Percentiles rank a stretch among this genome's conserved stretches.
Conservation (phyloP, 2,797 vertebrate genomes). For the Sebastes trivittatus region DNA sequence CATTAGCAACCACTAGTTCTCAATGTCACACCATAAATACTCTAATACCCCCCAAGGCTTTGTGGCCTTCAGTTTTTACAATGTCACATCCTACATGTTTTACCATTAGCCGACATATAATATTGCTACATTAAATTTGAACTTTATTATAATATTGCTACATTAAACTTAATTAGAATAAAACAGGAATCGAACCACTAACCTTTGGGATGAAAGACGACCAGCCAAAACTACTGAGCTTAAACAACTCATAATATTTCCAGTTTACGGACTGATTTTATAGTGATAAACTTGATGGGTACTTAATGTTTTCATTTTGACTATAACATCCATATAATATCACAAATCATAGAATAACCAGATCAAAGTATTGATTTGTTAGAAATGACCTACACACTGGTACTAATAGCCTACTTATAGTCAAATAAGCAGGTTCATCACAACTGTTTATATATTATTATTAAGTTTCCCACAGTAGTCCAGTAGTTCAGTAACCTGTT, state of each 20-base stretch:
- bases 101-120: not conserved
- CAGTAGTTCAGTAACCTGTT: not conserved
- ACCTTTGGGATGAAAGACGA: not conserved
- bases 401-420: not conserved
- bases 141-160: no score
- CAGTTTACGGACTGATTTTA: not conserved
- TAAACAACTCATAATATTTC: no score
- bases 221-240: not conserved
- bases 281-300: not conserved
- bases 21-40: not conserved
- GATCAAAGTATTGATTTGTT: not conserved
- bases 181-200: not conserved
- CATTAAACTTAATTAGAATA: no score
- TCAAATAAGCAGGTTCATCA: not conserved
- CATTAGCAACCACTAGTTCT: not conserved
- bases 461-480: not conserved
- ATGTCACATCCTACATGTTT: not conserved
- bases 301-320: no score
- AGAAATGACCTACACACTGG: not conserved
- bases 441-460: not conserved
- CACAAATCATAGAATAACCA: not conserved
- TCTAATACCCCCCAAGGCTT: not conserved
- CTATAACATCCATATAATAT: not conserved
- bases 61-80: not conserved
- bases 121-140: not conserved